These are phyloP conservation scores for Entomobrya multifasciata DNA, from an alignment of 2,888 invertebrate species.

Conservation along the genomic window DNA sequence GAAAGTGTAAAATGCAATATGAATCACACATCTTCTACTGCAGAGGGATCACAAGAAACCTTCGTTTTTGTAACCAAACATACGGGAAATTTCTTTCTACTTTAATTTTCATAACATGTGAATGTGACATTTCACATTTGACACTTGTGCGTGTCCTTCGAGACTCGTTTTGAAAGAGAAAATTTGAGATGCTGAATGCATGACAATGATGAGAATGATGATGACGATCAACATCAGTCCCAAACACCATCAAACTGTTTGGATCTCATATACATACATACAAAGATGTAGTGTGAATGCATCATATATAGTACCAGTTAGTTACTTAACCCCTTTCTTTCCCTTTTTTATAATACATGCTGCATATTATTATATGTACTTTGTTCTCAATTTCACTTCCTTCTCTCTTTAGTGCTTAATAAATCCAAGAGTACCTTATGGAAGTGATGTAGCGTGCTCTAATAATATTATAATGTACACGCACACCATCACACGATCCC, in stretches of 20 bases:
- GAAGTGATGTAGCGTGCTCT: conserved; percentile 63
- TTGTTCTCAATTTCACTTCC: conserved; percentile 68
- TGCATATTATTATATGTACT: conserved; percentile 39
- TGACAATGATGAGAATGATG: conserved; percentile 39
- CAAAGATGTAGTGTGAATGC: too few species aligned
- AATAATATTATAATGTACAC: conserved; percentile 65
- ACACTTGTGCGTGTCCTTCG: conserved; percentile 68
- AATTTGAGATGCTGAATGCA: conserved; percentile 69
- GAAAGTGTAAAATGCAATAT: conserved; percentile 11
- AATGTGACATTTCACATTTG: conserved; percentile 70
- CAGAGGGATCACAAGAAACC: background rate
- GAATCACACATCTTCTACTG: background rate
- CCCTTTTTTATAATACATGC: background rate
- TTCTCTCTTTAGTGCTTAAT: conserved; percentile 72
- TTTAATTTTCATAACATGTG: conserved; percentile 71
- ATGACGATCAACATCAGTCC: conserved; percentile 62
- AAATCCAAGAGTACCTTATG: conserved; percentile 71
- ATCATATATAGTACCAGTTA: too few species aligned
- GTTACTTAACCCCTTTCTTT: conserved; percentile 48
- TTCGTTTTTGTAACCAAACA: background rate
- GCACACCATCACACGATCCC: conserved; percentile 56
- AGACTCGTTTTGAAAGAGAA: conserved; percentile 61
- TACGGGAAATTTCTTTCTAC: conserved; percentile 57
- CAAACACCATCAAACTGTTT: conserved; percentile 28
- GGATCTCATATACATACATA: too few species aligned